Evolutionary conservation across 2,888 invertebrate genomes (phyloP), one percentile per base, ranked within the genome.

Genomic region (Nemoura dubitans): DNA sequence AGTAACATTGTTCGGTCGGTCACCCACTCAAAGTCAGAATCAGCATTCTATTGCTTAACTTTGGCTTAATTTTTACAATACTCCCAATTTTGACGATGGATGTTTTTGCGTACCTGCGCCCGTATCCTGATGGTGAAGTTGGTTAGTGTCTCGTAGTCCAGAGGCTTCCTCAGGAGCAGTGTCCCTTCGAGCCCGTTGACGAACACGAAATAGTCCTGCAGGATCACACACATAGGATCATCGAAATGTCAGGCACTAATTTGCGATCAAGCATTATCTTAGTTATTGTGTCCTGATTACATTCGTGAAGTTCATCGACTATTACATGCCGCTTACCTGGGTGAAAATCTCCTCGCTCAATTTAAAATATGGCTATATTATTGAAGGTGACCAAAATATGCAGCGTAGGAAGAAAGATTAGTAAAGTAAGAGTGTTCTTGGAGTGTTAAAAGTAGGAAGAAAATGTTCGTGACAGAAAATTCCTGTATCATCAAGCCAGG

Each of bases 181-280:
- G 96, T 95, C 86, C 97, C 97, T 91, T 97, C 97, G 81, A 98
- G 92, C 87, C 97, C 96, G 91, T 96, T 97, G 0, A 96, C 94
- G 91, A 98, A 98, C 87, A 95, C 95, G 88, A 98, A 95, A 90
- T 95, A 96, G 89, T 97, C 97, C 95, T 95, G 91, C 0, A 90
- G 10, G 36, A 36, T 3, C 10, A 36, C 3, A 36, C 36, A 36
- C 3, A 36, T 10, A 36, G 36, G 90, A 88, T 36, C 36, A 36
- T 36, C 36, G 5, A 36, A 6, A 87, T 36, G 36, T 10, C 36
- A 36, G 36, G 36, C 36, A 10, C n/a, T n/a, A n/a, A n/a, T n/a
- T n/a, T n/a, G n/a, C n/a, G 36, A 36, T 36, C 36, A 36, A n/a
- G n/a, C n/a, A n/a, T n/a, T n/a, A n/a, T n/a, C n/a, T n/a, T n/a